A percentile compares a stretch with the other conserved stretches of the same genome.
phyloP scores from a whole-genome alignment of 2,888 invertebrate genomes.

The Dichetophora obliterata region DNA sequence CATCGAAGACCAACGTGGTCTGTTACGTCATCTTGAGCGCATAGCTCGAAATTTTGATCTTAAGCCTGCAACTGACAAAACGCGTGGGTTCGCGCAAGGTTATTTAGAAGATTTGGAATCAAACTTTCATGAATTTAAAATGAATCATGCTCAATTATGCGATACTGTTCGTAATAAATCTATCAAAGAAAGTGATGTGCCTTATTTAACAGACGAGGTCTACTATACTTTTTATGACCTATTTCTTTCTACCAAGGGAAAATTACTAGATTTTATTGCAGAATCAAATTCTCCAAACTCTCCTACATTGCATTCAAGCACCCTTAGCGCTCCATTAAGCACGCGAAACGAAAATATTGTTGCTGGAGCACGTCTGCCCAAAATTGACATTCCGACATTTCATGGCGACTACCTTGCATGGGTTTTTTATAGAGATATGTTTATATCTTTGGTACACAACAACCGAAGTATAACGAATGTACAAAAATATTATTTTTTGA shows the following conservation, averaged over 20 bases:
- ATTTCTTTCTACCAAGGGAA: conserved; percentile 16
- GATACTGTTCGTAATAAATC: conserved; percentile 5
- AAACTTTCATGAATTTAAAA: conserved; percentile 3
- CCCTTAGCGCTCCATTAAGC: background rate
- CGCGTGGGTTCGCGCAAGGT: conserved; percentile 32
- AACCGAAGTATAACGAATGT: conserved; percentile 25
- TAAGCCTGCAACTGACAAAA: background rate
- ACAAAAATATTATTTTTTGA: conserved; percentile 37
- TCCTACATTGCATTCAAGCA: background rate
- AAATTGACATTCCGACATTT: conserved; percentile 36
- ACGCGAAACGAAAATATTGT: conserved; percentile 31
- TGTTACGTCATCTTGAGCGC: background rate
- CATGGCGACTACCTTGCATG: conserved; percentile 36
- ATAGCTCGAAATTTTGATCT: background rate
- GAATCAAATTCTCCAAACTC: background rate
- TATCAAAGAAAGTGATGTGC: conserved; percentile 10
- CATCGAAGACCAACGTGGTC: conserved; percentile 23
- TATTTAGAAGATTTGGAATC: too few species aligned
- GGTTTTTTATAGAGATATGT: conserved; percentile 41
- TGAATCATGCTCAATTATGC: background rate
- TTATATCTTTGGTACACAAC: conserved; percentile 35
- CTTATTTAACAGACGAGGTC: conserved; percentile 28
- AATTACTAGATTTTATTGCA: background rate
- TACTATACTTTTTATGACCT: conserved; percentile 27
- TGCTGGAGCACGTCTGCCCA: conserved; percentile 29